Evolutionary conservation across 2,888 invertebrate species (phyloP).

Genomic region (Cetonia aurata): DNA sequence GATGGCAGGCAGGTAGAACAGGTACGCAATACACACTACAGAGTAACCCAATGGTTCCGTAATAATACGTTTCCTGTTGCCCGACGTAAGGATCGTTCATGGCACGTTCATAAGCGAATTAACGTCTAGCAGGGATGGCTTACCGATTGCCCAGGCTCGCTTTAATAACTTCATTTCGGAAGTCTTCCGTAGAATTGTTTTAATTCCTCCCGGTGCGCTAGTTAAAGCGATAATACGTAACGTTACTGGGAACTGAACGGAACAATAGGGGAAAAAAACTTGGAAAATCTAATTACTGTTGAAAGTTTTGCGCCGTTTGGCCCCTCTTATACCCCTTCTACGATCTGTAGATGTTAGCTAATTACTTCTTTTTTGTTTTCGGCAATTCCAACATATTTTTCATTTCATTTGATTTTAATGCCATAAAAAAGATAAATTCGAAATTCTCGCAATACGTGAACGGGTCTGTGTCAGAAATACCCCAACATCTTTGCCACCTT

Average conservation of each 20-base stretch:
- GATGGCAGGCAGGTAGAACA: background rate
- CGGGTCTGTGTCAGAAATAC: too few relatives aligned
- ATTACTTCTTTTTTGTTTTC: too few relatives aligned
- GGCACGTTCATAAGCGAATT: constrained; percentile 16
- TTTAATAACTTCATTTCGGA: constrained; percentile 51
- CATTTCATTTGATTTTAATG: too few relatives aligned
- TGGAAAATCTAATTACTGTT: constrained; percentile 51
- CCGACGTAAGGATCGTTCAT: constrained; percentile 3
- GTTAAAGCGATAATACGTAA: constrained; percentile 52
- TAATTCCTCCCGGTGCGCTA: constrained; percentile 51
- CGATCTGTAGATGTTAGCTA: background rate
- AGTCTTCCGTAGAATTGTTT: constrained; percentile 49
- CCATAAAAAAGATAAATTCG: too few relatives aligned
- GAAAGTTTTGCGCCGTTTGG: constrained; percentile 50
- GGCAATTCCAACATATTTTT: too few relatives aligned
- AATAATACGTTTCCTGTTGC: constrained; percentile 26
- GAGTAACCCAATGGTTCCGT: constrained; percentile 14
- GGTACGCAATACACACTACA: background rate
- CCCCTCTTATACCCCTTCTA: constrained; percentile 44
- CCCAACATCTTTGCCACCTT: too few relatives aligned
- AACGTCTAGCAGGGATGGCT: constrained; percentile 18
- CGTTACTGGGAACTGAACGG: constrained; percentile 23
- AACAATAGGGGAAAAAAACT: constrained; percentile 41
- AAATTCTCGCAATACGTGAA: too few relatives aligned
- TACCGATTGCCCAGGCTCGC: constrained; percentile 30